These are phyloP conservation scores for Gonatopus flavifemur DNA, from an alignment of 1,140 invertebrate species.

Conservation along the genomic window DNA sequence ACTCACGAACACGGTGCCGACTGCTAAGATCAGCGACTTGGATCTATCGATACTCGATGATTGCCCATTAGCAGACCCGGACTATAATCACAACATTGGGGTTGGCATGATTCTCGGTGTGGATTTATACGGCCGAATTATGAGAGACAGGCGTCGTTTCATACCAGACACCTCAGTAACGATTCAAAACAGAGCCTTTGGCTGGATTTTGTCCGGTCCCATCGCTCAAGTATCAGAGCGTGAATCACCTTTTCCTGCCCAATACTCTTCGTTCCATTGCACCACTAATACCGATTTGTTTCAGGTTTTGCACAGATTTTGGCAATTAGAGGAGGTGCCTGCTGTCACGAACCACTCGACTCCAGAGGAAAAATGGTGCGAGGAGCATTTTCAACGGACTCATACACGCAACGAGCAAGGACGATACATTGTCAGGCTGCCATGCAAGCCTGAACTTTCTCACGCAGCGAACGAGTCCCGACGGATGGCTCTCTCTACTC, in stretches of 20 bases:
- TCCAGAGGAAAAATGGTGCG: background rate
- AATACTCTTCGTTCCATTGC: background rate
- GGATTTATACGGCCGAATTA: background rate
- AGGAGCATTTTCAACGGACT: background rate
- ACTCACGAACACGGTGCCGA: too few species aligned
- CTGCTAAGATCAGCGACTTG: too few species aligned
- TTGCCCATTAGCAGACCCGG: too few species aligned
- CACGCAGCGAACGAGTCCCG: background rate
- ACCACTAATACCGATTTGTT: background rate
- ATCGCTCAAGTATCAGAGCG: background rate
- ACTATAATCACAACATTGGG: too few species aligned
- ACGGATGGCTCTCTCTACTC: background rate
- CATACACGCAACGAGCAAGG: background rate
- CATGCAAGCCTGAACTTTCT: background rate
- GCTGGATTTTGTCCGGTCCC: too few species aligned
- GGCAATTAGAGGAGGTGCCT: background rate
- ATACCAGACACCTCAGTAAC: background rate
- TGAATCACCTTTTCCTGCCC: background rate
- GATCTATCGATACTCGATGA: too few species aligned
- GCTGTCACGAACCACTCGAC: background rate
- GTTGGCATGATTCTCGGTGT: background rate
- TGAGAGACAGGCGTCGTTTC: background rate
- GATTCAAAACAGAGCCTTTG: background rate
- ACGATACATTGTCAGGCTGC: too few species aligned
- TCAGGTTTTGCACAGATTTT: too few species aligned